phyloP scores from a whole-genome alignment of 2,888 invertebrate genomes.

The Caenorhabditis sinica region DNA sequence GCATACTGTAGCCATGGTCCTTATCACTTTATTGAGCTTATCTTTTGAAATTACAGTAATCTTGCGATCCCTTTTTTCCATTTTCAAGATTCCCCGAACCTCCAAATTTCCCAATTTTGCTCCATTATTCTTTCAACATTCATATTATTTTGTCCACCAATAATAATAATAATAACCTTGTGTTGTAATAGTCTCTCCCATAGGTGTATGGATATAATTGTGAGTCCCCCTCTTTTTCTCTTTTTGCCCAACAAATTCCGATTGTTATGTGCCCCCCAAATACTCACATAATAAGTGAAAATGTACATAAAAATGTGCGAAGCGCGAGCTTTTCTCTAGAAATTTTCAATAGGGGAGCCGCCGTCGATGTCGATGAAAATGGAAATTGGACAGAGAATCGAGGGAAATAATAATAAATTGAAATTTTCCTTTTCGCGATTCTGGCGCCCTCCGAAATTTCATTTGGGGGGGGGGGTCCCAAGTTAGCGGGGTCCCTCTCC shows the following conservation, averaged over 20 bases:
- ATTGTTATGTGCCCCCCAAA: conserved; percentile 51
- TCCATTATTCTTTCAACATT: not conserved
- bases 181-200: conserved; percentile 1
- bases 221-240: conserved; percentile 1
- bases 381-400: conserved; percentile 3
- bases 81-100: too few species aligned
- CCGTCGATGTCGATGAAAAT: too few species aligned
- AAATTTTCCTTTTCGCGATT: conserved; percentile 14
- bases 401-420: conserved; percentile 57
- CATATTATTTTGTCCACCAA: not conserved
- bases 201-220: conserved; percentile 44
- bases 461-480: conserved; percentile 34
- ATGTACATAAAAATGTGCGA: conserved; percentile 51
- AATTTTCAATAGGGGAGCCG: not conserved
- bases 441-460: conserved; percentile 45
- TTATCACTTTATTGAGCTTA: too few species aligned
- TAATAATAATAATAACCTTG: not conserved
- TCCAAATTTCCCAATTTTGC: too few species aligned
- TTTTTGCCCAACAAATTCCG: not conserved
- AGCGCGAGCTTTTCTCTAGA: conserved; percentile 16
- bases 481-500: not conserved
- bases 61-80: too few species aligned
- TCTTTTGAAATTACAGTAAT: too few species aligned
- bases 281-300: conserved; percentile 54
- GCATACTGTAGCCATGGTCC: too few species aligned